Evolutionary conservation across 53 echinoderm and acorn worm species (phyloP).

Genomic region (Paracentrotus lividus): DNA sequence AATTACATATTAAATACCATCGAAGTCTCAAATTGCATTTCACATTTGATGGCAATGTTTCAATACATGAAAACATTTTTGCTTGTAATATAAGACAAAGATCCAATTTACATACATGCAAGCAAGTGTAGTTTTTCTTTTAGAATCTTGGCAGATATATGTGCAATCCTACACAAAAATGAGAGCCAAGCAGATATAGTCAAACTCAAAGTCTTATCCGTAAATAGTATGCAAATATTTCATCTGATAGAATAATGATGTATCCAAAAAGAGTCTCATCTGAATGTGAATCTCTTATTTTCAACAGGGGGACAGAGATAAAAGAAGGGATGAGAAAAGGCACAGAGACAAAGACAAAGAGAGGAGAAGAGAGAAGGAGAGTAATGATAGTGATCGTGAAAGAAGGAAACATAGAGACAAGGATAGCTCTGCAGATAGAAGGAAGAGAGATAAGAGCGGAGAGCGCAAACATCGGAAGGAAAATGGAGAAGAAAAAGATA

Average conservation of each 20-base stretch:
- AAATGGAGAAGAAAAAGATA: constrained; percentile 63
- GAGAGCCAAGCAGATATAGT: too few relatives aligned
- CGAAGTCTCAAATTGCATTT: neutral
- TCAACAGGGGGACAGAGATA: constrained; percentile 60
- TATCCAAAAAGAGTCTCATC: neutral
- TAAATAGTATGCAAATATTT: neutral
- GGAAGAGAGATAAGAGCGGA: constrained; percentile 43
- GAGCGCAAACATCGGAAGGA: constrained; percentile 62
- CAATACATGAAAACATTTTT: too few relatives aligned
- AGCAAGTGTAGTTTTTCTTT: too few relatives aligned
- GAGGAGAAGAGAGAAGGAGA: constrained; percentile 38
- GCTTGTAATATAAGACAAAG: too few relatives aligned
- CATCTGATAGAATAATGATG: neutral
- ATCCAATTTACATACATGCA: too few relatives aligned
- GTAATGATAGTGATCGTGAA: constrained; percentile 49
- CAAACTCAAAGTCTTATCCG: neutral
- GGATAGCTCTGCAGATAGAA: constrained; percentile 2
- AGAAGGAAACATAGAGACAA: constrained; percentile 67
- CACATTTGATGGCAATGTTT: neutral
- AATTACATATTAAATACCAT: too few relatives aligned
- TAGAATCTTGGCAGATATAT: too few relatives aligned
- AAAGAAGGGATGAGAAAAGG: constrained; percentile 58
- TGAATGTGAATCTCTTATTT: neutral
- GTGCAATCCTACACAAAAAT: too few relatives aligned
- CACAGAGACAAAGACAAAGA: constrained; percentile 56